These are phyloP conservation scores for Paradoxurus hermaphroditus DNA, from an alignment of 2,113 vertebrate species.

Conservation along the genomic window DNA sequence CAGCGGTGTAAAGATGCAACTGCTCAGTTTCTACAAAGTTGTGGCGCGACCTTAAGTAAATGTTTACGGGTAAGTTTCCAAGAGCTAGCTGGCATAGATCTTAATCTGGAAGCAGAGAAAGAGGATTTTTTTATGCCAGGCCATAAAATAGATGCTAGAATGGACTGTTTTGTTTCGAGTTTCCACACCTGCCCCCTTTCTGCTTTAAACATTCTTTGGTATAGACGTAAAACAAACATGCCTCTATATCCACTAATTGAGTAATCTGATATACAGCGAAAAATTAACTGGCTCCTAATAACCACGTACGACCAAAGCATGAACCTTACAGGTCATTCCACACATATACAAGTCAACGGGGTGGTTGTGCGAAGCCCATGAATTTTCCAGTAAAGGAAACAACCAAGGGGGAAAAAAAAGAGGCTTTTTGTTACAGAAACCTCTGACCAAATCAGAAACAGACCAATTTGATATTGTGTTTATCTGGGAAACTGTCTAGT, in stretches of 20 bases:
- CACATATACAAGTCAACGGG: not conserved
- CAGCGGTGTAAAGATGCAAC: slow-evolving; percentile 7
- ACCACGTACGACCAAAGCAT: slow-evolving; percentile 51
- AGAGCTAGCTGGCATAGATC: slow-evolving; percentile 4
- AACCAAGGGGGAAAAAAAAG: slow-evolving; percentile 15
- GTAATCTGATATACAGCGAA: slow-evolving; percentile 65
- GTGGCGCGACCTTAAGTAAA: slow-evolving; percentile 14
- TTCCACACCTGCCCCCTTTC: not conserved
- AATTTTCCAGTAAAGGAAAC: slow-evolving; percentile 58
- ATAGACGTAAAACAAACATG: slow-evolving; percentile 48
- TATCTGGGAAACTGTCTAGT: not conserved
- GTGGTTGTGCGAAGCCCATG: not conserved
- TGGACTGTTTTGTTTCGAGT: not conserved
- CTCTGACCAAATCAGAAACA: slow-evolving; percentile 2
- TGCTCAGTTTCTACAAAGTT: slow-evolving; percentile 53
- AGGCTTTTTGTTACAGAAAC: slow-evolving; percentile 23
- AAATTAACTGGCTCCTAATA: slow-evolving; percentile 50
- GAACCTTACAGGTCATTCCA: slow-evolving; percentile 33
- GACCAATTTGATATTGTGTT: not conserved
- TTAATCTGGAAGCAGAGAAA: slow-evolving; percentile 35
- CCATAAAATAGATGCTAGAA: not conserved
- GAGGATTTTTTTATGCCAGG: not conserved
- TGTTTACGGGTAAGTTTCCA: slow-evolving; percentile 46
- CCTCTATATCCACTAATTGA: slow-evolving; percentile 51
- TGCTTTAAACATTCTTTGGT: not conserved